phyloP scores from a whole-genome alignment of 2,888 invertebrate genomes.

The Papilio gigon region DNA sequence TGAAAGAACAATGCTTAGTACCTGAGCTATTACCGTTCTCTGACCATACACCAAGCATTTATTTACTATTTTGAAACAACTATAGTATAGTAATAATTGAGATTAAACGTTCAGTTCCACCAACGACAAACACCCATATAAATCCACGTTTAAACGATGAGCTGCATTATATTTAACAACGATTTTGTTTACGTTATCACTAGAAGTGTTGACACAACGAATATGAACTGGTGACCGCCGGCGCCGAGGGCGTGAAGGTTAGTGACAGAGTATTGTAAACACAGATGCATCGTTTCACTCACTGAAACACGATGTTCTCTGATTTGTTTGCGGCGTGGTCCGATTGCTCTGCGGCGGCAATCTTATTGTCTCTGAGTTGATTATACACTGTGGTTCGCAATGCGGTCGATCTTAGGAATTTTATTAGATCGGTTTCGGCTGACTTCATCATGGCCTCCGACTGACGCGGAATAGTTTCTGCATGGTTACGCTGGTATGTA shows the following conservation, averaged over 20 bases:
- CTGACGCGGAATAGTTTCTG: conserved; percentile 13
- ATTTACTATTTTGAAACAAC: no score
- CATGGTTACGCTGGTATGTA: conserved; percentile 19
- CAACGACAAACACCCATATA: no score
- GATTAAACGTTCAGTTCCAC: no score
- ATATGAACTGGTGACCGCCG: neutral
- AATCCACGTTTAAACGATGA: no score
- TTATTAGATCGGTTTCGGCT: conserved; percentile 29
- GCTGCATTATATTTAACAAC: conserved; percentile 14
- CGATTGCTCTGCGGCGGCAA: conserved; percentile 19
- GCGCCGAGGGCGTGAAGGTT: neutral
- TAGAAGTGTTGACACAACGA: conserved; percentile 17
- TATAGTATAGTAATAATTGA: no score
- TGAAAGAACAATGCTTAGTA: no score
- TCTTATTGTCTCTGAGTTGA: conserved; percentile 25
- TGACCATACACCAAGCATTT: no score
- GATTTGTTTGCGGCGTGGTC: conserved; percentile 25
- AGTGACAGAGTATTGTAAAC: conserved; percentile 29
- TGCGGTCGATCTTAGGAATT: conserved; percentile 32
- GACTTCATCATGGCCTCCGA: conserved; percentile 32
- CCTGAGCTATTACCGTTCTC: no score
- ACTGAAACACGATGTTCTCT: neutral
- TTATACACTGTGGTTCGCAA: conserved; percentile 25
- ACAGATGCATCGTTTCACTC: conserved; percentile 23
- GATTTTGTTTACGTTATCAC: conserved; percentile 15